A percentile compares a stretch with the other conserved stretches of the same genome.
These are phyloP conservation scores for Melieria picta DNA, from an alignment of 2,888 invertebrate genomes.

Conservation along the genomic window DNA sequence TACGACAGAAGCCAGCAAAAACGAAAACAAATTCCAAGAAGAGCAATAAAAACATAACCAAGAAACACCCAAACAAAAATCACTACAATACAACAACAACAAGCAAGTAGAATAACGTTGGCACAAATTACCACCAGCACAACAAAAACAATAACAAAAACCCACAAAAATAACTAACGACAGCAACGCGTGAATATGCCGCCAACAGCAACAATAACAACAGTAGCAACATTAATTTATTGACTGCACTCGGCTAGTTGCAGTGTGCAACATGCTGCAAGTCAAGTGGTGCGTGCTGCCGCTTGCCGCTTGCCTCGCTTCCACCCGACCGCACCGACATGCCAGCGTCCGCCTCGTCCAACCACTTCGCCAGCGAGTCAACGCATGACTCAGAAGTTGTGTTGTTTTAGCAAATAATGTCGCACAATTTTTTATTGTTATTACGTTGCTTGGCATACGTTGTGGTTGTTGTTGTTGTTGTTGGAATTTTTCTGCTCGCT, in stretches of 20 bases:
- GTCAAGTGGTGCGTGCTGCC: neutral
- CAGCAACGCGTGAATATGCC: neutral
- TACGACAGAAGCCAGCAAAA: neutral
- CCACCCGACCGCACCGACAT: too few relatives aligned
- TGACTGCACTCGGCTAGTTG: conserved; percentile 23
- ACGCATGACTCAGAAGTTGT: too few relatives aligned
- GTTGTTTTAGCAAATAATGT: neutral
- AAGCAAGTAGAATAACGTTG: neutral
- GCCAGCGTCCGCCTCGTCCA: too few relatives aligned
- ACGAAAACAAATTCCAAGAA: too few relatives aligned
- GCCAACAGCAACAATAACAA: neutral
- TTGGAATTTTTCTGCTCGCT: too few relatives aligned
- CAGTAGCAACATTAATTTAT: conserved; percentile 31
- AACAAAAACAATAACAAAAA: neutral
- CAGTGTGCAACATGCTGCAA: conserved; percentile 1
- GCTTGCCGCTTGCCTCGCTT: neutral
- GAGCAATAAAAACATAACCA: conserved; percentile 3
- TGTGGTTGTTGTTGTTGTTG: neutral
- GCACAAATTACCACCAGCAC: neutral
- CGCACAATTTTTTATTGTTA: neutral
- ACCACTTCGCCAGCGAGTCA: too few relatives aligned
- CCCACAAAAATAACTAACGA: neutral
- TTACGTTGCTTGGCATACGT: neutral
- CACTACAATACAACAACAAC: conserved; percentile 13
- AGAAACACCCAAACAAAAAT: neutral